These are phyloP conservation scores for Neodiprion pinetum DNA, from an alignment of 1,140 invertebrate species.

Conservation along the genomic window DNA sequence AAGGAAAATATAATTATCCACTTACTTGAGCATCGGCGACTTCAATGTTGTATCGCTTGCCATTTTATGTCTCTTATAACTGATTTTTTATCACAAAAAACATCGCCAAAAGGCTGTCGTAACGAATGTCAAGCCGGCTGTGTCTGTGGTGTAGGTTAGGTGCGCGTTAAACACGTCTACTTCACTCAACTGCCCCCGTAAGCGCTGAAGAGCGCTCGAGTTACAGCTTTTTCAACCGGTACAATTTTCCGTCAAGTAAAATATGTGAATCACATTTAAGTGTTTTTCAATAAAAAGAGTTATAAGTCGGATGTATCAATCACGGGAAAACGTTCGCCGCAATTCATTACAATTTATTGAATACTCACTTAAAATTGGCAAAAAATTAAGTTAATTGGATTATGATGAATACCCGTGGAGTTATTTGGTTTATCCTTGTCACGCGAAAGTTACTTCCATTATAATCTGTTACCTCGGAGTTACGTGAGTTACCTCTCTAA, in stretches of 20 bases:
- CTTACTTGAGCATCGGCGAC: not conserved
- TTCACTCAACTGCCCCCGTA: not conserved
- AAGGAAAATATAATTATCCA: not conserved
- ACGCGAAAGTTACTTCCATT: not conserved
- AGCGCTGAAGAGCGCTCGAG: too few species aligned
- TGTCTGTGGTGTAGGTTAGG: not conserved
- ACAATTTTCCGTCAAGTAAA: too few species aligned
- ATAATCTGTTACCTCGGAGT: not conserved
- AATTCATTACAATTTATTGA: not conserved
- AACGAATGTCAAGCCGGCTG: not conserved
- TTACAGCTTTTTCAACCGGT: too few species aligned
- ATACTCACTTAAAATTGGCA: not conserved
- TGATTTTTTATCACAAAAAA: not conserved
- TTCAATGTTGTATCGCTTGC: not conserved
- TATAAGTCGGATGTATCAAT: not conserved
- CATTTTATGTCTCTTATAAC: not conserved
- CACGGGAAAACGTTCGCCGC: not conserved
- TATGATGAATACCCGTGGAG: not conserved
- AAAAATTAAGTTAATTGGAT: not conserved
- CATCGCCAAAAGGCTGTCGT: not conserved
- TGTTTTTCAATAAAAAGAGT: too few species aligned
- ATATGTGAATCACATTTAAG: too few species aligned
- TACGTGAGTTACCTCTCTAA: not conserved
- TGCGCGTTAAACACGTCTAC: not conserved
- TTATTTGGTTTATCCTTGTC: not conserved